Conservation (phyloP, 1,140 invertebrate species). For the Anastatus disparis region DNA sequence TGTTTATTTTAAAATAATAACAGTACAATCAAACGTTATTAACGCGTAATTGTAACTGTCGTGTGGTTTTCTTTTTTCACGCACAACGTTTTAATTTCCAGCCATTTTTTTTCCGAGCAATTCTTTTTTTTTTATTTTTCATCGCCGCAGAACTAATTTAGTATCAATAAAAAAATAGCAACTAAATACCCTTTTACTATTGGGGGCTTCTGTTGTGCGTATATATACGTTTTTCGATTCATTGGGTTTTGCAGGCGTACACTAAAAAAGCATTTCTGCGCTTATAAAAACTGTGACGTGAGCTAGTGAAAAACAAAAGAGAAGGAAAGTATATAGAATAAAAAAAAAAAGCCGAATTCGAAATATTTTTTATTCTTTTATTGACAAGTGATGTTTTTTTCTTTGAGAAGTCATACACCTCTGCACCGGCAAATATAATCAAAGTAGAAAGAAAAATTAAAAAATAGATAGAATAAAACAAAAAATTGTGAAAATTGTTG, state of each 20-base stretch:
- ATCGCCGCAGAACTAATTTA: background rate
- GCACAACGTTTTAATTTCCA: no score
- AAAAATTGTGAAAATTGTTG: no score
- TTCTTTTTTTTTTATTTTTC: background rate
- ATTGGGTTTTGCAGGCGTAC: constrained; percentile 12
- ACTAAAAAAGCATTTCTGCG: constrained; percentile 24
- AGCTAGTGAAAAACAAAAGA: constrained; percentile 1
- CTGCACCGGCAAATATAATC: background rate
- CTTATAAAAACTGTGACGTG: constrained; percentile 32
- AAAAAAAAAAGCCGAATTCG: no score
- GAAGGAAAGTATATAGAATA: no score
- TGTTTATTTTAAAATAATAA: no score
- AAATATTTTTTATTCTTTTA: constrained; percentile 30
- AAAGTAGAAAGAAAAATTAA: background rate
- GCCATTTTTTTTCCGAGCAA: no score
- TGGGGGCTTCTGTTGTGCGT: no score
- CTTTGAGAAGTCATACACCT: constrained; percentile 24
- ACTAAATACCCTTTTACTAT: constrained; percentile 7
- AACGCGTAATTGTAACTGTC: no score
- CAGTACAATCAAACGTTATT: no score
- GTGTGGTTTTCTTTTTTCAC: no score
- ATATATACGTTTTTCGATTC: constrained; percentile 25
- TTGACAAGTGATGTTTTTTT: background rate
- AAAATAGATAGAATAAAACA: no score
- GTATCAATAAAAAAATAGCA: constrained; percentile 17